Base-by-base conservation (phyloP, 2,113 vertebrate genomes). In the Notechis scutatus region DNA sequence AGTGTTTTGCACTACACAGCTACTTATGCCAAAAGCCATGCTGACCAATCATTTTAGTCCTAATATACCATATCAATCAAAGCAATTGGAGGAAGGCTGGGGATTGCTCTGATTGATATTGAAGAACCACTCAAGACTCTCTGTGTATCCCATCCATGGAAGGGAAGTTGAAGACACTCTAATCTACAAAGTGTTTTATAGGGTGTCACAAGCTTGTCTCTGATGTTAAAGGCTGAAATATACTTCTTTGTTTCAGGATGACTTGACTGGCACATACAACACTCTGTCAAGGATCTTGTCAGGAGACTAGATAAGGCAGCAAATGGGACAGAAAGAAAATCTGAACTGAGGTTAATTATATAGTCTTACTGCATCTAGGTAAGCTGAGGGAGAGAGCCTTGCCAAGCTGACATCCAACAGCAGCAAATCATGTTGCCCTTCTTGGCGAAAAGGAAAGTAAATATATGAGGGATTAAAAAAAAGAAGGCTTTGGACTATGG, bases 341-440 rank as follows among this genome's bases (percentile, higher is more conserved):
- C 94, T 94, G 89, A 85, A 95, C 56, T 55, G 85, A 95, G 93
- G 93, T 86, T 64, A 90, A 94, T 94, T 95, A 93, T 89, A 56
- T 42, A 64, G 54, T 52, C 74, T 89, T 64, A 50, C 15, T 93
- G 85, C 93, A 95, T 95, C 96, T 93, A 87, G 95, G 92, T 93
- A 90, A 29, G 81, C 92, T 94, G 93, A 42, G 92, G 61, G 93
- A 74, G 91, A 81, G 90, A 94, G 94, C 94, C 91, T 93, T 94
- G 90, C 93, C 95, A 87, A 34, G 93, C 87, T 47, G 56, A 64
- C 89, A 94, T 95, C 94, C 95, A 88, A 95, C 91, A 95, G 94
- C 95, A 92, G 95, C 20, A 39, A 93, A 45, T 39, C 47, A 64
- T 1, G 29, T 1, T 87, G 56, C 64, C 54, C 21, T 89, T 92